Conservation (phyloP, 2,888 invertebrate species). For the Gari tellinella region DNA sequence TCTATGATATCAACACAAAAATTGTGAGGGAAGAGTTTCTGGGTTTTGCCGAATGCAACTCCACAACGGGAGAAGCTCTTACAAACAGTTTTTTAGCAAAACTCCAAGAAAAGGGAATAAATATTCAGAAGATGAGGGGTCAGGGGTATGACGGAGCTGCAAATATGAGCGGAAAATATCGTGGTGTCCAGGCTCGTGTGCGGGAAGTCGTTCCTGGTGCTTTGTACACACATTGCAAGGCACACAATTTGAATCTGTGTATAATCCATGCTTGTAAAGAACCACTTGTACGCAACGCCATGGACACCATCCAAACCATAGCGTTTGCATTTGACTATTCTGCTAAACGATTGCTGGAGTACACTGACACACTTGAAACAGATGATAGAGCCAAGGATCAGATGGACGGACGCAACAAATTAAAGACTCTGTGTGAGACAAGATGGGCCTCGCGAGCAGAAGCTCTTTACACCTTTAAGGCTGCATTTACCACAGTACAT, state of each 20-base stretch:
- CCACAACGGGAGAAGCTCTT: constrained; percentile 29
- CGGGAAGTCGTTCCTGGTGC: constrained; percentile 25
- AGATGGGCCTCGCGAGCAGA: constrained; percentile 26
- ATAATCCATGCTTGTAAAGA: constrained; percentile 27
- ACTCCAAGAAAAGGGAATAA: constrained; percentile 8
- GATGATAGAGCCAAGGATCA: neutral
- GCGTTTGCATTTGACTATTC: constrained; percentile 35
- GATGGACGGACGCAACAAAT: constrained; percentile 10
- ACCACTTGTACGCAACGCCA: constrained; percentile 12
- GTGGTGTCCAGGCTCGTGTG: constrained; percentile 50
- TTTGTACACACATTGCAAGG: constrained; percentile 52
- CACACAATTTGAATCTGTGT: constrained; percentile 30
- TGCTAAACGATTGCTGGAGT: constrained; percentile 22
- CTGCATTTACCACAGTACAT: too few relatives aligned
- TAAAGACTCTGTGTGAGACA: constrained; percentile 28
- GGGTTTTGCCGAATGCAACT: constrained; percentile 28
- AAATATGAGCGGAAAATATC: constrained; percentile 35
- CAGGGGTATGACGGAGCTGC: constrained; percentile 52
- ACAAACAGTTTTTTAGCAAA: constrained; percentile 17
- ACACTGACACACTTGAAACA: constrained; percentile 10
- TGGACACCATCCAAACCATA: constrained; percentile 23
- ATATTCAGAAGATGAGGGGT: constrained; percentile 40
- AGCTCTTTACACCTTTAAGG: constrained; percentile 10
- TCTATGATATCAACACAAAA: neutral
- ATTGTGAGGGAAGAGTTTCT: constrained; percentile 32